Evolutionary conservation across 1,140 invertebrate genomes (phyloP), one percentile per base, ranked within the genome.

Genomic region (Scaptomyza graminum): DNA sequence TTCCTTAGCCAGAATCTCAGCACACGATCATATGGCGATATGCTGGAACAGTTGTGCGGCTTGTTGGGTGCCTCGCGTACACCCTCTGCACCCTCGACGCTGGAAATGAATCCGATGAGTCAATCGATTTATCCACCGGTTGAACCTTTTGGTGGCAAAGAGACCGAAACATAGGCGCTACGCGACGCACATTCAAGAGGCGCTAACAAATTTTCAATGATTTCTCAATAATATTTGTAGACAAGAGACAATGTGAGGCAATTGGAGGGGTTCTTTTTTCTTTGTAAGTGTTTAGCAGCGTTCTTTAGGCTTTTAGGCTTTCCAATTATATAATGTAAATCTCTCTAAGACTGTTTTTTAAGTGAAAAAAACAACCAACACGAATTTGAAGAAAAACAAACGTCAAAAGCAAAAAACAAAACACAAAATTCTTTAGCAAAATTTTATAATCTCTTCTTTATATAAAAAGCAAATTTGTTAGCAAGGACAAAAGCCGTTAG

Each of bases 1-100:
- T 92, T 97, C 37, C 92, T 97, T 8, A 96, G 96, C 25, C 96
- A 97, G 90, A 98, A 98, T 90, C 94, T 97, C 92, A 97, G 96
- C 82, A 93, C 96, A 79, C 94, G 95, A 92, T 93, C 95, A 16
- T 97, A 96, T 91, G 94, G 94, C 37, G 96, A 97, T 79, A 94
- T 97, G 59, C 81, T 97, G 74, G 93, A 94, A 18, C 94, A 95
- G 60, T 81, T 95, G 0, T 94, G 93, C 50, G 93, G 94, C 60
- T 93, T 94, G 73, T 90, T 95, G 43, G 93, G 94, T 73, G 93
- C 94, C 51, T 91, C 96, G 22, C 95, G 95, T 60, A 96, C 95
- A 51, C 96, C 96, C 1, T 96, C 96, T 1, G 96, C 96, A 5
- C 96, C 96, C 0, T 96, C 95, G 66, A 96, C 96, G 5, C 91